Evolutionary conservation across 2,113 vertebrate species (phyloP).

Genomic region (Aegotheles bennettii): DNA sequence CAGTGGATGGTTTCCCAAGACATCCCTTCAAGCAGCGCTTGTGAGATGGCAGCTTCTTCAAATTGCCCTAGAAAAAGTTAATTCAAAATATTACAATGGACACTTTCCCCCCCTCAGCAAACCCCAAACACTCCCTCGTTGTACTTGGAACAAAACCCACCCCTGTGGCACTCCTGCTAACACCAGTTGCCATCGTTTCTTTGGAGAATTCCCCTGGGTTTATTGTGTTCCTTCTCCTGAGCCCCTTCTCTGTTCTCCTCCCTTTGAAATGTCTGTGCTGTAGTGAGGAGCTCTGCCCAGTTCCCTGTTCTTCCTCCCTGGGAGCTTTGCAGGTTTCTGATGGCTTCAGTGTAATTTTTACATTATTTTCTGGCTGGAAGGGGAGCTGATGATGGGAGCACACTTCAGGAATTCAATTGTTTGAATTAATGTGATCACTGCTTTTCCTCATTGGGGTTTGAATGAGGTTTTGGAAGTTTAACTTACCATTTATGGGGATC

Average conservation of each 20-base stretch:
- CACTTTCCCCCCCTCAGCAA: not conserved
- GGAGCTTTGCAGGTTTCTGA: not conserved
- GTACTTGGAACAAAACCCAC: fast-evolving
- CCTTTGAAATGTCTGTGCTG: fast-evolving
- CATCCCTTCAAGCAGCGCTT: not conserved
- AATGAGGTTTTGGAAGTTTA: not conserved
- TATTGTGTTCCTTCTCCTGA: not conserved
- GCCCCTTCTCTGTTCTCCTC: not conserved
- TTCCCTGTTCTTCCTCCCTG: fast-evolving
- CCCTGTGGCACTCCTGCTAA: fast-evolving
- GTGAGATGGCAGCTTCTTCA: not conserved
- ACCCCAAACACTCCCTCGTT: fast-evolving
- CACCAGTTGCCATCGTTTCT: not conserved
- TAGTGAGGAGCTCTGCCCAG: not conserved
- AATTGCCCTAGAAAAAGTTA: fast-evolving
- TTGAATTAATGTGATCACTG: not conserved
- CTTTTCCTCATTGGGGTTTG: not conserved
- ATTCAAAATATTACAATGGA: not conserved
- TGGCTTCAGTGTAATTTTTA: not conserved
- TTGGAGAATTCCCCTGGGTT: not conserved
- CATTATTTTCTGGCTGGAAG: not conserved
- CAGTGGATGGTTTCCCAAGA: too few relatives aligned
- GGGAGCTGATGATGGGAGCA: not conserved
- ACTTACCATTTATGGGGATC: not conserved
- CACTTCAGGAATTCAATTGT: not conserved